Conservation (phyloP, 2,888 invertebrate species). For the Strigamia transsilvanica region DNA sequence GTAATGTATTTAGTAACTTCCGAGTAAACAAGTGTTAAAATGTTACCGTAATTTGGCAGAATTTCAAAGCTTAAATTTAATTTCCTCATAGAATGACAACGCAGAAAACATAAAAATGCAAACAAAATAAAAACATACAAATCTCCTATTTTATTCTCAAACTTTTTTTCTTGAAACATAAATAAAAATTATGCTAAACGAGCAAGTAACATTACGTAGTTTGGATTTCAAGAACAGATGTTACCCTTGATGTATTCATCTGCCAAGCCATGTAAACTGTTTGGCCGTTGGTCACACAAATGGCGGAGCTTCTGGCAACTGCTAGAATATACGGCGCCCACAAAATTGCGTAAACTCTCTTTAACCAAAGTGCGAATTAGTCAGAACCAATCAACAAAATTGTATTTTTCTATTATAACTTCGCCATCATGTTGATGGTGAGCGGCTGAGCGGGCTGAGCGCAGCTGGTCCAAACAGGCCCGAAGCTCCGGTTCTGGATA, state of each 20-base stretch:
- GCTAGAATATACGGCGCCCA: constrained; percentile 6
- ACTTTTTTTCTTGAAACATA: constrained; percentile 8
- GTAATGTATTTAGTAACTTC: too few species aligned
- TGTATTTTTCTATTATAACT: constrained; percentile 28
- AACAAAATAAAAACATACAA: not conserved
- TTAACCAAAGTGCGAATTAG: constrained; percentile 10
- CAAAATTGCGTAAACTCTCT: not conserved
- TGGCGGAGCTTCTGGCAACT: not conserved
- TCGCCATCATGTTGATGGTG: constrained; percentile 13
- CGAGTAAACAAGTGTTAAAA: not conserved
- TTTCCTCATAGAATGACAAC: not conserved
- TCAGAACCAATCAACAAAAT: constrained; percentile 38
- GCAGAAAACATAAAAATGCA: not conserved
- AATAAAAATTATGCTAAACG: constrained; percentile 17
- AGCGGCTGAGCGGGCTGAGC: too few species aligned
- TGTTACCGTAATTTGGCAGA: too few species aligned
- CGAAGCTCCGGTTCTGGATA: not conserved
- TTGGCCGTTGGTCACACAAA: constrained; percentile 29
- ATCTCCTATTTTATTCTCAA: not conserved
- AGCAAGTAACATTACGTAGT: not conserved
- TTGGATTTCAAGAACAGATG: constrained; percentile 23
- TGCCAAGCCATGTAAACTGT: constrained; percentile 33
- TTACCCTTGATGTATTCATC: constrained; percentile 26
- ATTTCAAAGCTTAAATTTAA: not conserved
- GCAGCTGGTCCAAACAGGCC: constrained; percentile 11